A percentile compares a stretch with the other conserved stretches of the same genome.
phyloP scores from a whole-genome alignment of 2,113 vertebrate species.

The Fulmarus glacialis region DNA sequence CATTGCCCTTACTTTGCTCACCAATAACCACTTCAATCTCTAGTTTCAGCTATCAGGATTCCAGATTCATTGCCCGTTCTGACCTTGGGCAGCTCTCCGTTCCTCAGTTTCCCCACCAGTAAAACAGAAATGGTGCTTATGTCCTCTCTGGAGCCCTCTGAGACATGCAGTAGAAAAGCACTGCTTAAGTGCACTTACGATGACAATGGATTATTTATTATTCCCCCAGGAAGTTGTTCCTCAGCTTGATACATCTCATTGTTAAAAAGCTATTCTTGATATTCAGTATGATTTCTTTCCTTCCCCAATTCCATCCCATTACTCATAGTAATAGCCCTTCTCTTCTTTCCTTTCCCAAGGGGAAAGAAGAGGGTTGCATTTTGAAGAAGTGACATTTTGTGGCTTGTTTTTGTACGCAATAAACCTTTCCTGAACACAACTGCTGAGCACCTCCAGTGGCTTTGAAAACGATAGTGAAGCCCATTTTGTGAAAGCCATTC shows the following conservation, averaged over 20 bases:
- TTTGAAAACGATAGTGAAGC: neutral
- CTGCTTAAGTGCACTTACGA: neutral
- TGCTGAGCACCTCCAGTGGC: neutral
- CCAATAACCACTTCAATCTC: neutral
- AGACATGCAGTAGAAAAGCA: neutral
- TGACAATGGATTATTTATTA: constrained; percentile 35
- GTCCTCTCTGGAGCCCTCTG: neutral
- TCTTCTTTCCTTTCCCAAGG: neutral
- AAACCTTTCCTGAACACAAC: neutral
- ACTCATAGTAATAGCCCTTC: neutral
- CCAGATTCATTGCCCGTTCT: neutral
- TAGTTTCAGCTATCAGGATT: neutral
- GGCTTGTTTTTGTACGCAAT: neutral
- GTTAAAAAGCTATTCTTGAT: constrained; percentile 15
- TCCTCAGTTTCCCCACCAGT: neutral
- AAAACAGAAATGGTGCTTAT: neutral
- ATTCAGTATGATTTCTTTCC: neutral
- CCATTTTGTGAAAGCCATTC: neutral
- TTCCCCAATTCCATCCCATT: neutral
- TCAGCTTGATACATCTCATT: neutral
- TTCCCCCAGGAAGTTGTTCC: neutral
- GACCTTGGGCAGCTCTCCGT: neutral
- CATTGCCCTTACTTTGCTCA: neutral
- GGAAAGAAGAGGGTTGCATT: neutral
- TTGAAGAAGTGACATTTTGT: neutral